Conservation (phyloP, 2,113 vertebrate genomes). For the Grallaria varia region DNA sequence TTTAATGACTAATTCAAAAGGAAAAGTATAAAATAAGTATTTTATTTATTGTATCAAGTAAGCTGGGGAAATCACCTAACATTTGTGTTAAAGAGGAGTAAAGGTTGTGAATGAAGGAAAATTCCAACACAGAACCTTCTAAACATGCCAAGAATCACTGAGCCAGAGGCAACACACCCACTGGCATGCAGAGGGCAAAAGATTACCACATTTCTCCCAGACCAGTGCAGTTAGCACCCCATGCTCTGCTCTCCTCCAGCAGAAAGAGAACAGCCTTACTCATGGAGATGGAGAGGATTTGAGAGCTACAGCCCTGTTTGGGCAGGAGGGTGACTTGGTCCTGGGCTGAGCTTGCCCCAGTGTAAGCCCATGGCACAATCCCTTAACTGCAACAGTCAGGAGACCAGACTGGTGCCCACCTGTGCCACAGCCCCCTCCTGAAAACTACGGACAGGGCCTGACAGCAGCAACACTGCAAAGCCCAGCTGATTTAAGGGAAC, state of each 20-base stretch:
- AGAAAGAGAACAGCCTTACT: rapidly evolving
- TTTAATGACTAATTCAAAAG: background rate
- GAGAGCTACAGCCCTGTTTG: background rate
- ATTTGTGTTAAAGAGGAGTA: background rate
- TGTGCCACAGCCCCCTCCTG: rapidly evolving
- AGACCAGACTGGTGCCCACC: background rate
- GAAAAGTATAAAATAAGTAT: background rate
- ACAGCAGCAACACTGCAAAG: background rate
- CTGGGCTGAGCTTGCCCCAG: rapidly evolving
- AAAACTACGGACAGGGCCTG: rapidly evolving
- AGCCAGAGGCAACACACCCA: background rate
- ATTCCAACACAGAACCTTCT: background rate
- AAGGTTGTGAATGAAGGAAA: background rate
- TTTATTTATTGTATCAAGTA: background rate
- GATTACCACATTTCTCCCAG: rapidly evolving
- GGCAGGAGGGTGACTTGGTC: rapidly evolving
- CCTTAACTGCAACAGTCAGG: rapidly evolving
- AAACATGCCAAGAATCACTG: background rate
- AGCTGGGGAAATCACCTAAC: background rate
- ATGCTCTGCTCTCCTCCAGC: background rate
- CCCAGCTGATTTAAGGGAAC: rapidly evolving
- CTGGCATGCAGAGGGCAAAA: background rate
- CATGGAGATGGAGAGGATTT: no score
- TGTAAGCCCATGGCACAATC: no score
- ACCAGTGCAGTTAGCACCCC: rapidly evolving